Percentiles rank a stretch among this genome's conserved stretches.
Evolutionary conservation across 2,113 vertebrate species (phyloP).

Genomic region (Pelmatolapia mariae): DNA sequence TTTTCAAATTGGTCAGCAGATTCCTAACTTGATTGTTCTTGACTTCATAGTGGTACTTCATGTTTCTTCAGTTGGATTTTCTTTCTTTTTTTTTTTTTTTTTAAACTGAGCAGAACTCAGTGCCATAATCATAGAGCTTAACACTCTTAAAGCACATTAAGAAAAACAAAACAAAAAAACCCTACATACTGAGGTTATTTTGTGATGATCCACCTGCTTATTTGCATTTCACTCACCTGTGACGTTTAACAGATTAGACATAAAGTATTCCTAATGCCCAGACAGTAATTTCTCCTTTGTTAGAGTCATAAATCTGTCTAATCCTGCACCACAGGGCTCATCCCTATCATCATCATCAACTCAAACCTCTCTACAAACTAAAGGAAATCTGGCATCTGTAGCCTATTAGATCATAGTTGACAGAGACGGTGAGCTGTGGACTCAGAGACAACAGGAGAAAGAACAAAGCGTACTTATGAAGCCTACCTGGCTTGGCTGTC

Average conservation of each 20-base stretch:
- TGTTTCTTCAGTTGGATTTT: neutral
- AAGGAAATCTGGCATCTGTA: neutral
- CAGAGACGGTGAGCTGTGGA: fast-evolving
- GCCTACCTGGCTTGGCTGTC: constrained; percentile 56
- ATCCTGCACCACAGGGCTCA: fast-evolving
- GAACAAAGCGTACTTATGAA: neutral
- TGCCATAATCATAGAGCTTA: fast-evolving
- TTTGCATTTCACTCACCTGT: no score
- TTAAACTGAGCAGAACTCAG: neutral
- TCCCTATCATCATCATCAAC: neutral
- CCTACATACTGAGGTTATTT: neutral
- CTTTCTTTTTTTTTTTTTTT: neutral
- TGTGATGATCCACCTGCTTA: no score
- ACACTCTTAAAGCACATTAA: neutral
- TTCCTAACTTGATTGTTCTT: neutral
- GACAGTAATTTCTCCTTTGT: neutral
- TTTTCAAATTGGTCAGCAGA: fast-evolving
- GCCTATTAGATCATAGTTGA: neutral
- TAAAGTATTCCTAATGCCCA: neutral
- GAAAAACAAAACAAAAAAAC: neutral
- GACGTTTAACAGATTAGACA: no score
- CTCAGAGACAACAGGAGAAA: neutral
- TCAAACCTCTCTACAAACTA: neutral
- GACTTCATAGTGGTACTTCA: neutral
- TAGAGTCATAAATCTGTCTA: neutral